Conservation (phyloP, 2,797 vertebrate genomes). For the Natrix natrix region DNA sequence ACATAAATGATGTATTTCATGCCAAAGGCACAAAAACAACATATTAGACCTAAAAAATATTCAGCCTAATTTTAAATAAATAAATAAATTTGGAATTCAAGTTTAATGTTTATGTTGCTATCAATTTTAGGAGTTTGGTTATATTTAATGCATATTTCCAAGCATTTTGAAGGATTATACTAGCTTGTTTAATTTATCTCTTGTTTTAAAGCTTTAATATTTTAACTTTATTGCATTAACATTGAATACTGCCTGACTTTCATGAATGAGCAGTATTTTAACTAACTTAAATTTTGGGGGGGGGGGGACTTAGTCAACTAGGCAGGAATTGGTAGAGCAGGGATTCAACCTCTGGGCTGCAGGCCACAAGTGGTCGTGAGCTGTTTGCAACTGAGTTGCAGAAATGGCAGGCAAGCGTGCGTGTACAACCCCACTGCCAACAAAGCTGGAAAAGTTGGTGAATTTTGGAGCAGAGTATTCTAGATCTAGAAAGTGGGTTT, state of each 20-base stretch:
- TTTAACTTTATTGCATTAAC: neutral
- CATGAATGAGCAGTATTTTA: neutral
- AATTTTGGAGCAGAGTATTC: neutral
- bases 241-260: neutral
- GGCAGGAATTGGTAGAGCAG: neutral
- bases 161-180: neutral
- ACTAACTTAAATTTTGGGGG: neutral
- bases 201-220: neutral
- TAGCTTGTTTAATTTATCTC: neutral
- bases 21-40: neutral
- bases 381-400: neutral
- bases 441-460: neutral
- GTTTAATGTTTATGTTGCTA: neutral
- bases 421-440: accelerated
- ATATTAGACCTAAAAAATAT: neutral
- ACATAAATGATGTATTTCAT: neutral
- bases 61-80: neutral
- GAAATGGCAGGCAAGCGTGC: neutral
- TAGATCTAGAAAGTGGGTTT: neutral
- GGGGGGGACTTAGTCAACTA: neutral
- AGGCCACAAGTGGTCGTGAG: neutral
- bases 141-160: neutral
- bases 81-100: neutral
- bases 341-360: neutral
- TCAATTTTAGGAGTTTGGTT: neutral